Base-by-base conservation (phyloP, 2,888 invertebrate genomes). In the Argyresthia albistria region DNA sequence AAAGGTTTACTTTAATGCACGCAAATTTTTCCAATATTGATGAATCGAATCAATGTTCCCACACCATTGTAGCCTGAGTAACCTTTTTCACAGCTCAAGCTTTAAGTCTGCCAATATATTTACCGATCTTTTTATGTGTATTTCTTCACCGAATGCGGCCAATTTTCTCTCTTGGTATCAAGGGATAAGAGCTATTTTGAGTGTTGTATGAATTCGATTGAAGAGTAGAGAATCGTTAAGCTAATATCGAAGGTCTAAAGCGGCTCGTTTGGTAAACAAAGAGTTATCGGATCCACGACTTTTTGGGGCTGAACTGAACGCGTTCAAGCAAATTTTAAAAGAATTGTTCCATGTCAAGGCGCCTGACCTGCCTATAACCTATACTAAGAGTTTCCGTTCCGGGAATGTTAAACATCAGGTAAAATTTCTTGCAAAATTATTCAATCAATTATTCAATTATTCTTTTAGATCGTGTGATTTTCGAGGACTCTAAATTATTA, bases 231-330 rank as follows among this genome's bases (percentile, higher is more conserved):
- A 67, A 70, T 73, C 66, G 66, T 69, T 68, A 64, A 70, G 74
- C 67, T 68, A 69, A 75, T 70, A 69, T 43, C 37, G 43, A 25
- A 37, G 59, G 64, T 65, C 63, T 64, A 65, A 53, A 16, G 54
- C 57, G 63, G 65, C 64, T 60, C 60, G 56, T 58, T 67, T 52
- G 53, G 56, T 61, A 65, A 70, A 70, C 65, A 67, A 63, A 66
- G 66, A 71, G 66, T 70, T 78, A 79, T 78, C 77, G 64, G 77
- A 77, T 77, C 63, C 77, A 76, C 74, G 76, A 76, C 71, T 76
- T 61, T 73, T 76, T 67, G 64, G 69, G 50, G 8, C 14, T 46
- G 50, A 52, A 67, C 14, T 46, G 52, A 52, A 67, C 70, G 69
- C 63, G 64, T 69, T 69, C 64, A 59, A 56, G 56, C 52, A 55